Percentiles rank a stretch among this genome's conserved stretches.
Conservation (phyloP, 1,140 invertebrate species). For the Steinernema feltiae region DNA sequence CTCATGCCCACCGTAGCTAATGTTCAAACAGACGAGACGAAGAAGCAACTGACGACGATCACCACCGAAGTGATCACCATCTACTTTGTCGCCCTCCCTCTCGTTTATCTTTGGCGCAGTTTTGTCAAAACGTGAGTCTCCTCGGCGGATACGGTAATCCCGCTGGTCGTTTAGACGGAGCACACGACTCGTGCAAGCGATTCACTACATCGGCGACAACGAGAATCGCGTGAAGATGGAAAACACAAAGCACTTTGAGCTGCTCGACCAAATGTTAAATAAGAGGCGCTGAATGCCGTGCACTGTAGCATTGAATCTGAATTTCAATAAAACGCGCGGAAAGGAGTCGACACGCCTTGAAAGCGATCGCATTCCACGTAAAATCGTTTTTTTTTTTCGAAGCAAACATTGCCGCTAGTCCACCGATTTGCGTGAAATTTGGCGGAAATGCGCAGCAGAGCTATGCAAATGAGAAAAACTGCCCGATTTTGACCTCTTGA, state of each 20-base stretch:
- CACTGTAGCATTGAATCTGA: too few species aligned
- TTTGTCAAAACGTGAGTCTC: not conserved
- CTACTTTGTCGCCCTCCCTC: not conserved
- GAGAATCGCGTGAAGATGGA: not conserved
- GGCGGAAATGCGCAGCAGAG: too few species aligned
- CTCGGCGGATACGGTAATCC: too few species aligned
- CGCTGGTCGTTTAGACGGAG: not conserved
- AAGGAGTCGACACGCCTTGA: too few species aligned
- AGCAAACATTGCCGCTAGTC: too few species aligned
- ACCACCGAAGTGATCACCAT: not conserved
- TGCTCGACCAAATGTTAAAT: not conserved
- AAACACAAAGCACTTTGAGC: not conserved
- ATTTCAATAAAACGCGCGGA: too few species aligned
- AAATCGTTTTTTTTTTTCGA: too few species aligned
- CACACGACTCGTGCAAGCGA: not conserved
- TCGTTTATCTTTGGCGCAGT: not conserved
- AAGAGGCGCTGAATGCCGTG: too few species aligned
- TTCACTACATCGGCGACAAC: not conserved
- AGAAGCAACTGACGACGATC: not conserved
- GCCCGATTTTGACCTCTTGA: too few species aligned
- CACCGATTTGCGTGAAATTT: too few species aligned
- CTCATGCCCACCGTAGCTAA: not conserved
- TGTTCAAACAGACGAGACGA: not conserved
- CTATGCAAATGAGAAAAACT: too few species aligned
- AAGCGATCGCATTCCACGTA: too few species aligned